Evolutionary conservation across 2,797 vertebrate species (phyloP).

Genomic region (Chelonia mydas): DNA sequence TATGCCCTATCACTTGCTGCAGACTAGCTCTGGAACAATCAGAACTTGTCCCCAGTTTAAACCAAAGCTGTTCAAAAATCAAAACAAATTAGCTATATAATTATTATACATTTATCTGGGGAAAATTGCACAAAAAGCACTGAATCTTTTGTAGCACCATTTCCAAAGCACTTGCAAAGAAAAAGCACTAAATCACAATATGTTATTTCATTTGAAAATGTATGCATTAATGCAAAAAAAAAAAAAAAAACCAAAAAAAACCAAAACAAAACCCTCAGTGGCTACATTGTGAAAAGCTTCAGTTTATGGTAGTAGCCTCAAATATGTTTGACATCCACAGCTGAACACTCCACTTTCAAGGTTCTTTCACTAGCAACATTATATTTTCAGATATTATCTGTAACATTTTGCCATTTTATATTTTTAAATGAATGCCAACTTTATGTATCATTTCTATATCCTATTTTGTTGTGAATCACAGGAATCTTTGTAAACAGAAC

Average conservation of each 20-base stretch:
- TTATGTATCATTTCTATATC: constrained; percentile 49
- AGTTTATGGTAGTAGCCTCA: constrained; percentile 59
- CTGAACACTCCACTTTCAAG: constrained; percentile 52
- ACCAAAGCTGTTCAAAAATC: constrained; percentile 31
- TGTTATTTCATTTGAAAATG: constrained; percentile 58
- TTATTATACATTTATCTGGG: constrained; percentile 27
- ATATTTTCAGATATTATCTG: constrained; percentile 53
- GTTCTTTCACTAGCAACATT: constrained; percentile 4
- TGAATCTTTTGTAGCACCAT: constrained; percentile 7
- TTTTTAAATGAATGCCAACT: constrained; percentile 64
- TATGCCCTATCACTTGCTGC: background rate
- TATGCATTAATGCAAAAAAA: constrained; percentile 70
- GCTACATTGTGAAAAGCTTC: constrained; percentile 53
- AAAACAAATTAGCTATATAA: constrained; percentile 45
- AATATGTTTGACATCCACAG: constrained; percentile 63
- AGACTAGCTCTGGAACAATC: background rate
- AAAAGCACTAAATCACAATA: constrained; percentile 60
- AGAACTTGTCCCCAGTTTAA: constrained; percentile 15
- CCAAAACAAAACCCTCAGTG: constrained; percentile 8
- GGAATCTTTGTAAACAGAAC: constrained; percentile 12
- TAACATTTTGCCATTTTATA: constrained; percentile 40
- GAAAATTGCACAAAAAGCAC: constrained; percentile 33
- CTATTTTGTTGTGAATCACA: background rate
- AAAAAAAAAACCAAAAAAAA: too few species aligned
- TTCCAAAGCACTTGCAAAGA: constrained; percentile 43